These are phyloP conservation scores for Aeoliscus strigatus DNA, from an alignment of 2,797 vertebrate species.

Conservation along the genomic window DNA sequence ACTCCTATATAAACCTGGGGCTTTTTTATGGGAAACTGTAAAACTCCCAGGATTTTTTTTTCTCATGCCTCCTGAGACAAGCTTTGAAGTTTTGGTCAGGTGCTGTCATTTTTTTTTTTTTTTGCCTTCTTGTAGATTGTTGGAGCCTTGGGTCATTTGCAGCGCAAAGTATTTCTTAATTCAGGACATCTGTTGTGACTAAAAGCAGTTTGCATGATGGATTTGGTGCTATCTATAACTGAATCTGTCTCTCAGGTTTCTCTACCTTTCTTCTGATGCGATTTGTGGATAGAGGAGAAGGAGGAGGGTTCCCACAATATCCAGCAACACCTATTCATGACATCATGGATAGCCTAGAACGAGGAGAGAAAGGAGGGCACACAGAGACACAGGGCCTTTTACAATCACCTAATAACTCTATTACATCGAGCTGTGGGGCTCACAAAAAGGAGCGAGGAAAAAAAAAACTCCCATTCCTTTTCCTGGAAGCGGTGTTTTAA, in stretches of 20 bases:
- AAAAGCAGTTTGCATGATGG: conserved; percentile 63
- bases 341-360: conserved; percentile 76
- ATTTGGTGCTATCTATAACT: conserved; percentile 71
- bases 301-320: conserved; percentile 57
- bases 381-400: conserved; percentile 75
- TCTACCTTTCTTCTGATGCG: conserved; percentile 63
- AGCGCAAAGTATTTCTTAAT: conserved; percentile 43
- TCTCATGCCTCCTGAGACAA: conserved; percentile 51
- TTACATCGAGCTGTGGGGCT: conserved; percentile 76
- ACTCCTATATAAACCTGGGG: conserved; percentile 73
- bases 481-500: conserved; percentile 80
- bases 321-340: conserved; percentile 79
- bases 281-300: conserved; percentile 52
- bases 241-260: conserved; percentile 66
- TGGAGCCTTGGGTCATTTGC: conserved; percentile 62
- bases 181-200: conserved; percentile 68
- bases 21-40: conserved; percentile 77
- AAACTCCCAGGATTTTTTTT: conserved; percentile 68
- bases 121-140: conserved; percentile 63
- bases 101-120: conserved; percentile 62
- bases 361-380: conserved; percentile 67
- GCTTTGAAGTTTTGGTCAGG: conserved; percentile 78
- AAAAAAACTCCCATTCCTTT: conserved; percentile 62
- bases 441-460: conserved; percentile 52
- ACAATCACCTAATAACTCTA: conserved; percentile 84